These are phyloP conservation scores for Glossosoma conforme DNA, from an alignment of 1,140 invertebrate species.

Conservation along the genomic window DNA sequence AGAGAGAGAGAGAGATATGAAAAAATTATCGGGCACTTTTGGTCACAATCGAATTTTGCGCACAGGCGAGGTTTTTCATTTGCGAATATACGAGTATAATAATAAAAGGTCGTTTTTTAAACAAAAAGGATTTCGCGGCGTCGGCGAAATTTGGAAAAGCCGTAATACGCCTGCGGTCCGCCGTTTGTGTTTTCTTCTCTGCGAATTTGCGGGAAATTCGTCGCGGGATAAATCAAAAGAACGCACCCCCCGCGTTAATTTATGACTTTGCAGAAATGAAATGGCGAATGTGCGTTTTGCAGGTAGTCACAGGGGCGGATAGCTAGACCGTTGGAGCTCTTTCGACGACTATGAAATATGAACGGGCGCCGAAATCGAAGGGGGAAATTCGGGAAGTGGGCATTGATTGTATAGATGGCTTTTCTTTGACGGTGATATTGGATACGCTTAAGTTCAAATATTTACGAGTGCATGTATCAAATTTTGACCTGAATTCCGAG, in stretches of 20 bases:
- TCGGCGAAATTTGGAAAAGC: conserved; percentile 11
- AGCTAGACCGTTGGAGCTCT: too few relatives aligned
- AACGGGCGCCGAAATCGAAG: too few relatives aligned
- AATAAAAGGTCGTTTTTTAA: conserved; percentile 14
- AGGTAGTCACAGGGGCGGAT: too few relatives aligned
- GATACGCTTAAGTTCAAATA: too few relatives aligned
- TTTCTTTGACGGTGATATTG: too few relatives aligned
- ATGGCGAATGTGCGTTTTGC: conserved; percentile 27
- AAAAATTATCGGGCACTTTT: neutral
- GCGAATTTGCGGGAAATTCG: conserved; percentile 7
- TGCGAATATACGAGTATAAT: too few relatives aligned
- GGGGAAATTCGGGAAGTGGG: too few relatives aligned
- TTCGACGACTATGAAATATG: too few relatives aligned
- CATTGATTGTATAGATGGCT: too few relatives aligned
- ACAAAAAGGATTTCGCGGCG: conserved; percentile 18
- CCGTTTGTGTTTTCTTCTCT: conserved; percentile 1
- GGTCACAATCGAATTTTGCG: conserved; percentile 8
- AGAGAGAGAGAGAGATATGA: neutral
- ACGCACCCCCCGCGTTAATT: conserved; percentile 25
- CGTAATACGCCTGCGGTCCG: neutral
- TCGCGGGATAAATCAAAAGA: conserved; percentile 26
- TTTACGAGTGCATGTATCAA: too few relatives aligned
- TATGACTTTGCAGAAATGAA: conserved; percentile 29
- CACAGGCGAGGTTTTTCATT: conserved; percentile 7
- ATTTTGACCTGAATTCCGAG: too few relatives aligned